phyloP scores from a whole-genome alignment of 2,888 invertebrate species.

The Netelia melanura region DNA sequence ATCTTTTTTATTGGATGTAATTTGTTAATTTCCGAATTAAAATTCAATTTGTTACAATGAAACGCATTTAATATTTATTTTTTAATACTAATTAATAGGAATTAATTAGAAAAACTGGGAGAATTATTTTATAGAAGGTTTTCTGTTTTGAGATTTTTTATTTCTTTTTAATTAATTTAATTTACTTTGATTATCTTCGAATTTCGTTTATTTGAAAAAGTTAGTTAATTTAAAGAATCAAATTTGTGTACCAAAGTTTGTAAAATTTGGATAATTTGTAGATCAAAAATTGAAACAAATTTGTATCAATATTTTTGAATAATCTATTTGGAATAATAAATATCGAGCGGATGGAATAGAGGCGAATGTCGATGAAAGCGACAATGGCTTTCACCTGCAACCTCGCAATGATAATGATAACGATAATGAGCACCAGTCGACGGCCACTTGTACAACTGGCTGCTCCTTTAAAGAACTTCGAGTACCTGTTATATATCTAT shows the following conservation, averaged over 20 bases:
- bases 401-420: conserved; percentile 46
- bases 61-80: too few relatives aligned
- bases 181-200: too few relatives aligned
- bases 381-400: conserved; percentile 47
- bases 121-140: background rate
- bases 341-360: background rate
- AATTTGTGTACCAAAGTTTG: too few relatives aligned
- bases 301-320: background rate
- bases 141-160: too few relatives aligned
- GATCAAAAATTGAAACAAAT: background rate
- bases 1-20: too few relatives aligned
- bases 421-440: conserved; percentile 48
- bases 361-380: conserved; percentile 51
- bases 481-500: conserved; percentile 28
- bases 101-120: too few relatives aligned
- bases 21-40: too few relatives aligned
- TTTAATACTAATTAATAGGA: too few relatives aligned
- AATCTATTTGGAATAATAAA: background rate
- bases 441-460: conserved; percentile 38
- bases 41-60: too few relatives aligned
- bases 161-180: too few relatives aligned
- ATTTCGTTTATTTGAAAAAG: too few relatives aligned
- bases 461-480: conserved; percentile 47
- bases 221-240: too few relatives aligned
- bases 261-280: background rate